phyloP scores from a whole-genome alignment of 2,888 invertebrate species.

The Glaucopsyche alexis region DNA sequence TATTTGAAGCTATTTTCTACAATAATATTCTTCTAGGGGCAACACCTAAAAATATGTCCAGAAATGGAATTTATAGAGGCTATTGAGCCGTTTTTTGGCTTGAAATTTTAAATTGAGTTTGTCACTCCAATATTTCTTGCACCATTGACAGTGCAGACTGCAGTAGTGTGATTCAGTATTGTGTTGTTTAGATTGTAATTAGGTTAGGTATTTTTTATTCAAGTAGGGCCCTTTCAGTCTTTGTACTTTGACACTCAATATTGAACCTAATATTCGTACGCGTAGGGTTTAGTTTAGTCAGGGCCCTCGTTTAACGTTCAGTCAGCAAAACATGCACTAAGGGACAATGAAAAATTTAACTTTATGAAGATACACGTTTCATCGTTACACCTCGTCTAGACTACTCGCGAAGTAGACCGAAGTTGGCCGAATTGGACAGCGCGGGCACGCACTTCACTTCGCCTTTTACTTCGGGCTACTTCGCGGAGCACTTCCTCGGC shows the following conservation, averaged over 20 bases:
- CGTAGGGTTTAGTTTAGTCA: background rate
- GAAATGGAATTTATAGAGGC: background rate
- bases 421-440: too few relatives aligned
- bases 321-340: too few relatives aligned
- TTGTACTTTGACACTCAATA: slow-evolving; percentile 18
- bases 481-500: too few relatives aligned
- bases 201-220: slow-evolving; percentile 39
- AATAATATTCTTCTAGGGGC: background rate
- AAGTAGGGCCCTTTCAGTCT: slow-evolving; percentile 17
- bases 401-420: too few relatives aligned
- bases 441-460: too few relatives aligned
- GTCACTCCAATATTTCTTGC: background rate
- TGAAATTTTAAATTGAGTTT: background rate
- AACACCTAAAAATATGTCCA: background rate
- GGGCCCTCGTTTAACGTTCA: background rate
- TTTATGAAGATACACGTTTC: too few relatives aligned
- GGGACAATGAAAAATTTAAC: too few relatives aligned
- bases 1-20: background rate
- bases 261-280: slow-evolving; percentile 3
- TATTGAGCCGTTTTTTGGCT: slow-evolving; percentile 5
- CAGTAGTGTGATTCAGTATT: slow-evolving; percentile 59
- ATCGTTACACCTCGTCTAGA: too few relatives aligned
- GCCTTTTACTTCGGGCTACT: too few relatives aligned
- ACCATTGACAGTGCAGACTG: slow-evolving; percentile 31
- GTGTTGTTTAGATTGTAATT: slow-evolving; percentile 43